A percentile compares a stretch with the other conserved stretches of the same genome.
Conservation (phyloP, 2,113 vertebrate species). For the Erythrocebus patas region DNA sequence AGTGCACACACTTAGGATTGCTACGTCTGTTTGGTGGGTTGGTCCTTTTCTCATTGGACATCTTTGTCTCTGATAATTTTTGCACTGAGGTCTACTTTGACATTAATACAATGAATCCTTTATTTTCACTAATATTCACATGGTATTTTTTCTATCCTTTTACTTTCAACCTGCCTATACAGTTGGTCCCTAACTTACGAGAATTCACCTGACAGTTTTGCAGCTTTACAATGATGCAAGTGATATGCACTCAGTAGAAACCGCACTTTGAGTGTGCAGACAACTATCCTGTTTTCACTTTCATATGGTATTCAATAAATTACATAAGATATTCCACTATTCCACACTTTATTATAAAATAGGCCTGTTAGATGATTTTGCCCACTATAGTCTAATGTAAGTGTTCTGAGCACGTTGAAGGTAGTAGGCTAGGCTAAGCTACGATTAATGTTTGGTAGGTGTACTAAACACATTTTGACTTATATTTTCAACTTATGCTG, state of each 20-base stretch:
- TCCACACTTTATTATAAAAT: background rate
- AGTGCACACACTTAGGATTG: background rate
- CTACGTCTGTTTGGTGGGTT: too few relatives aligned
- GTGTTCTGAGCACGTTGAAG: background rate
- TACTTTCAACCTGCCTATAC: background rate
- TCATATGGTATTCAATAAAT: background rate
- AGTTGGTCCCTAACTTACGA: rapidly evolving
- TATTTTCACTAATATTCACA: background rate
- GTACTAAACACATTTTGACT: background rate
- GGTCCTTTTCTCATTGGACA: background rate
- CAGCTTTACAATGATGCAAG: background rate
- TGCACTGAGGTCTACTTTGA: too few relatives aligned
- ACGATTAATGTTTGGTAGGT: background rate
- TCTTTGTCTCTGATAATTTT: background rate
- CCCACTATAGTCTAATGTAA: background rate
- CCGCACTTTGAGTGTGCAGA: background rate
- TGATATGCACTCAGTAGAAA: background rate
- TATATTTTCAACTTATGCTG: background rate
- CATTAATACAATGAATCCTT: background rate
- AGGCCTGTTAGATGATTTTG: background rate
- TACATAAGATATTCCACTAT: too few relatives aligned
- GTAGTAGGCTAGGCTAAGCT: background rate
- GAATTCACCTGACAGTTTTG: background rate
- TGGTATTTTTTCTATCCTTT: background rate
- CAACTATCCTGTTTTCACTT: background rate